Base-by-base conservation (phyloP, 2,113 vertebrate genomes). In the Aplodontia rufa region DNA sequence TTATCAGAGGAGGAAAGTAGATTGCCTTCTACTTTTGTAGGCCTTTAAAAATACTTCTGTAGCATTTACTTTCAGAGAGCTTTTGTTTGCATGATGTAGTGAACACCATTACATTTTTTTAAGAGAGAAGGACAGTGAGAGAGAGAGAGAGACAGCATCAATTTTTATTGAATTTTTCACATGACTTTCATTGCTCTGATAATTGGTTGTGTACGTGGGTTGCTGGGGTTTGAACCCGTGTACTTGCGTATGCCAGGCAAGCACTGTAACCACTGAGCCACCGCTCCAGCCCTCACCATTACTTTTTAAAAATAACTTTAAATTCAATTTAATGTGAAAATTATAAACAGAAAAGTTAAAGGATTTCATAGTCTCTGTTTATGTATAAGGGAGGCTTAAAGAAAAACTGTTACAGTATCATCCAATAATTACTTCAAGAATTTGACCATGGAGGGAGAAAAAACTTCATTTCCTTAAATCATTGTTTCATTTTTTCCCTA, bases 361-460 rank as follows among this genome's bases (percentile, higher is more conserved):
- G n/a, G 87, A 83, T 80, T 95, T 84, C 24, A 76, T 87, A 30
- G 51, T 94, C 94, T 85, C 51, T 82, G 3, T 62, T 78, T 92
- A 69, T 62, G 4, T 95, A 10, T 87, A 90, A 78, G 7, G 4
- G n/a, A 58, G 40, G 24, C 30, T 95, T 94, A 91, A 87, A 81
- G 58, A 87, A 84, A 93, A 90, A 66, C 22, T 90, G 9, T 37
- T 91, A 75, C 16, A 1, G 45, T 86, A 53, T 68, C n/a, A 86
- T 53, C 74, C 6, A 1, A 75, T 92, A 58, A 32, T 88, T 49
- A 60, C 60, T 85, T 91, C 7, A 78, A 55, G n/a, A 87, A 87
- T 79, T 93, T 72, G 32, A 83, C 47, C 8, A 75, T 89, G 55
- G 78, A n/a, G n/a, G n/a, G 72, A 8, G 32, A 78, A 74, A 40